These are phyloP conservation scores for Parauchenoglanis ngamensis DNA, from an alignment of 2,797 vertebrate genomes.

Conservation along the genomic window DNA sequence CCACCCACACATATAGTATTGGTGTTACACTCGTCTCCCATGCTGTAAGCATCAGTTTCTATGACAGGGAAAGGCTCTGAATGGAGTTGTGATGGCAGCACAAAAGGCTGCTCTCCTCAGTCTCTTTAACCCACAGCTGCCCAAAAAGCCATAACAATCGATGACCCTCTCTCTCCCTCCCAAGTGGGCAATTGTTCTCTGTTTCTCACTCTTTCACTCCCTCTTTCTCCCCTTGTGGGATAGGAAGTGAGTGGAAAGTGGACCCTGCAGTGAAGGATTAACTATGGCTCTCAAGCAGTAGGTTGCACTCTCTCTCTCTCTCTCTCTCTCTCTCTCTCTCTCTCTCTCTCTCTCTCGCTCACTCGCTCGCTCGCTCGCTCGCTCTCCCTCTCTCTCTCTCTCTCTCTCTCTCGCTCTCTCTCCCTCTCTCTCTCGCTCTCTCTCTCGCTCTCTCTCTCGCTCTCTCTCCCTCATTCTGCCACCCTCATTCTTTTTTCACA, in stretches of 20 bases:
- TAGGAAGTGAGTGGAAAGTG: conserved; percentile 54
- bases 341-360: no score
- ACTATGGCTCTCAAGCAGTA: conserved; percentile 44
- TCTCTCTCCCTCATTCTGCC: not conserved
- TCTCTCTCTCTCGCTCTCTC: no score
- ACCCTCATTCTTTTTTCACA: not conserved
- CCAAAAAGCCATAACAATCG: conserved; percentile 53
- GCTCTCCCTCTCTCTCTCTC: no score
- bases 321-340: no score
- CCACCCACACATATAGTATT: not conserved
- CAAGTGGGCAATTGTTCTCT: conserved; percentile 47
- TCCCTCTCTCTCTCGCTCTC: no score
- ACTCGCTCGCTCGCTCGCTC: no score
- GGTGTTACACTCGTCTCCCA: not conserved
- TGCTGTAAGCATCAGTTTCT: conserved; percentile 8
- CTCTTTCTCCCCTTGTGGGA: conserved; percentile 39
- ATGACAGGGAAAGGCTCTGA: not conserved
- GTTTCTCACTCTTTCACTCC: not conserved
- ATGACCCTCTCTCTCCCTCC: conserved; percentile 48
- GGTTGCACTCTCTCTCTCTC: no score
- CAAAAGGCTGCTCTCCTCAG: conserved; percentile 38
- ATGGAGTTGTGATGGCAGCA: conserved; percentile 27
- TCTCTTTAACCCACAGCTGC: conserved; percentile 45
- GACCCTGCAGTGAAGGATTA: conserved; percentile 54
- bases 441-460: no score